Percentiles rank a stretch among this genome's conserved stretches.
phyloP scores from a whole-genome alignment of 2,888 invertebrate genomes.

The Acronicta aceris region DNA sequence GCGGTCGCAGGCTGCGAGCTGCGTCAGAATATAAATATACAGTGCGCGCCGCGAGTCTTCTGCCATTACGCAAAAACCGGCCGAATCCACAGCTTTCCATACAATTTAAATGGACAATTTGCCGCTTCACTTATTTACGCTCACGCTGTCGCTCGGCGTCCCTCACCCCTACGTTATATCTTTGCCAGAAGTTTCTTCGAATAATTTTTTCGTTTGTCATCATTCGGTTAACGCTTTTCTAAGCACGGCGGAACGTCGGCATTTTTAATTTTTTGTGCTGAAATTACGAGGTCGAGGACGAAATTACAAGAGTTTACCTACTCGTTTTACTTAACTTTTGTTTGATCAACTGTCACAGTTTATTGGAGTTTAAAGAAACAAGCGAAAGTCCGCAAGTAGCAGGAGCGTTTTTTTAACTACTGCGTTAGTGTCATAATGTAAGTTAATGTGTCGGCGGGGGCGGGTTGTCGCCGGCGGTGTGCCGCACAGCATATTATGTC shows the following conservation, averaged over 20 bases:
- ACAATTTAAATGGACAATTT: constrained; percentile 74
- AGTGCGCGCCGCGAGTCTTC: constrained; percentile 43
- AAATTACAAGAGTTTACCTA: neutral
- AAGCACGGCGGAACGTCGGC: constrained; percentile 32
- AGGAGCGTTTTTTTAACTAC: neutral
- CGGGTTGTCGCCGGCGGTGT: neutral
- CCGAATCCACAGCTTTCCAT: constrained; percentile 64
- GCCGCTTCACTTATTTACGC: constrained; percentile 68
- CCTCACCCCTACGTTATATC: constrained; percentile 53
- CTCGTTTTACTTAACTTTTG: constrained; percentile 17
- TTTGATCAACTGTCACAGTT: constrained; percentile 33
- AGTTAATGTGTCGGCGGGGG: neutral
- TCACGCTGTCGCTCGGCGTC: constrained; percentile 33
- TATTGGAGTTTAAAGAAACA: constrained; percentile 19
- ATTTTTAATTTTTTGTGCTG: constrained; percentile 36
- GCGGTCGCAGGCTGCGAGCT: constrained; percentile 28
- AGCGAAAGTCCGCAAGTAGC: constrained; percentile 5
- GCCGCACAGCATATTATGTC: neutral
- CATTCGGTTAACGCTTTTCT: constrained; percentile 51
- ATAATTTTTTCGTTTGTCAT: constrained; percentile 61
- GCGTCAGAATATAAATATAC: constrained; percentile 58
- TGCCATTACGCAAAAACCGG: constrained; percentile 59
- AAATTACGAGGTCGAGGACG: constrained; percentile 2
- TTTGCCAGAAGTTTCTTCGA: constrained; percentile 49
- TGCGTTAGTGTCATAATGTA: neutral